A percentile compares a stretch with the other conserved stretches of the same genome.
These are phyloP conservation scores for Helicoverpa zea DNA, from an alignment of 1,140 invertebrate genomes.

Conservation along the genomic window DNA sequence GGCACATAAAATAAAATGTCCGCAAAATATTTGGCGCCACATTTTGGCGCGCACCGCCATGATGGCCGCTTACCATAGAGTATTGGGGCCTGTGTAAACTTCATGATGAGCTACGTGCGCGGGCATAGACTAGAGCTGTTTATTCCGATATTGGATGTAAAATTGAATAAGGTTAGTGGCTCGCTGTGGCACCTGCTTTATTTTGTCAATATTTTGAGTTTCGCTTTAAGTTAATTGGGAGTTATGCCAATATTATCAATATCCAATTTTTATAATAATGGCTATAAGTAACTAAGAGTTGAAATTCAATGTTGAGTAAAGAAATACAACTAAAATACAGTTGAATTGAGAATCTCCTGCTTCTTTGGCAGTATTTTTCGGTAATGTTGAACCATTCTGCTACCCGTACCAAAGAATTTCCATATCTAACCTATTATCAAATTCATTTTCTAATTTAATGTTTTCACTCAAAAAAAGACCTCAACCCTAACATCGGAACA, in stretches of 20 bases:
- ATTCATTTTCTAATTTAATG: too few relatives aligned
- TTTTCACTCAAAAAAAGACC: too few relatives aligned
- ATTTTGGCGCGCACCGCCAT: conserved; percentile 29
- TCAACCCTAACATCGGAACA: too few relatives aligned
- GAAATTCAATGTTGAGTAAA: not conserved
- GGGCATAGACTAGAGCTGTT: conserved; percentile 55
- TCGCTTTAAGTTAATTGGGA: not conserved
- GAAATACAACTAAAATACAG: too few relatives aligned
- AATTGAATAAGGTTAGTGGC: conserved; percentile 33
- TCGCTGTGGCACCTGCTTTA: conserved; percentile 24
- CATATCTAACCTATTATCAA: too few relatives aligned
- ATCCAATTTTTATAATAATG: too few relatives aligned
- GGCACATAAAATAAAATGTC: not conserved
- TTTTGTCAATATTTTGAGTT: conserved; percentile 22
- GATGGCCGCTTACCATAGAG: conserved; percentile 46
- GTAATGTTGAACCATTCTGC: too few relatives aligned
- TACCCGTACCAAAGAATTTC: too few relatives aligned
- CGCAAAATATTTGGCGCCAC: conserved; percentile 20
- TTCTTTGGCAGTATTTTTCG: too few relatives aligned
- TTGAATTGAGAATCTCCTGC: too few relatives aligned
- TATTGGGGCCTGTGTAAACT: conserved; percentile 54
- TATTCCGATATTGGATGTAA: conserved; percentile 44
- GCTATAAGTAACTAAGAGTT: too few relatives aligned
- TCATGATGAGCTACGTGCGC: conserved; percentile 55
- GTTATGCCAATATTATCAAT: too few relatives aligned